Evolutionary conservation across 64 coral and sea anemone genomes (phyloP), one percentile per base, ranked within the genome.

Genomic region (Actinia equina): DNA sequence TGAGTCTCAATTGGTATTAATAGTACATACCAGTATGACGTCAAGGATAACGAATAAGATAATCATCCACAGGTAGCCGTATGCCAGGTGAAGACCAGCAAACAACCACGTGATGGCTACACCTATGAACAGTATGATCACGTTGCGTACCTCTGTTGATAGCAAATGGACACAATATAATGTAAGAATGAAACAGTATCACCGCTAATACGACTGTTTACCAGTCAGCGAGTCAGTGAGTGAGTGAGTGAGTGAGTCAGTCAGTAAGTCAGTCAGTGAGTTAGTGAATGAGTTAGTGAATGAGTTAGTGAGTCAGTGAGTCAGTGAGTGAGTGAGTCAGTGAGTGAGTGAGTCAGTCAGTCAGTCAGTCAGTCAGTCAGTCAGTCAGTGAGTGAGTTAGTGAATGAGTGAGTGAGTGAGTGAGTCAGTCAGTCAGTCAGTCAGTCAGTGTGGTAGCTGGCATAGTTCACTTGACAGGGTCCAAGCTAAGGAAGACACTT

Each of bases 81-180:
- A 99, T 56, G 91, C 93, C 3, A 99, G 43, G 49, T 99, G 97
- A 44, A 99, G 85, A 78, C 97, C 97, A 80, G 88, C 97, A 86
- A 95, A 99, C 83, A 95, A 86, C 97, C 97, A 99, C 19, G 91
- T 95, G 87, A 99, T 43, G 51, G 93, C 86, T 15, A 99, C 78
- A 53, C 57, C 61, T 7, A 56, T 52, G 69, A 99, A 99, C 2
- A 99, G 77, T 58, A 84, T 37, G 45, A 94, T 93, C 17, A 99
- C 83, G 45, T 95, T 91, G 37, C 90, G 85, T 12, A 99, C 89
- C 92, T 99, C 97, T 99, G 85, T 37, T 8, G 69, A 74, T 27
- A 30, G 16, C 23, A 74, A 81, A 52, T 22, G 45, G 17, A 81
- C 30, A 37, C 30, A 37, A 37, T 17, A 5, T 23, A 6, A 81